Conservation (phyloP, 2,888 invertebrate genomes). For the Lithosia quadra region DNA sequence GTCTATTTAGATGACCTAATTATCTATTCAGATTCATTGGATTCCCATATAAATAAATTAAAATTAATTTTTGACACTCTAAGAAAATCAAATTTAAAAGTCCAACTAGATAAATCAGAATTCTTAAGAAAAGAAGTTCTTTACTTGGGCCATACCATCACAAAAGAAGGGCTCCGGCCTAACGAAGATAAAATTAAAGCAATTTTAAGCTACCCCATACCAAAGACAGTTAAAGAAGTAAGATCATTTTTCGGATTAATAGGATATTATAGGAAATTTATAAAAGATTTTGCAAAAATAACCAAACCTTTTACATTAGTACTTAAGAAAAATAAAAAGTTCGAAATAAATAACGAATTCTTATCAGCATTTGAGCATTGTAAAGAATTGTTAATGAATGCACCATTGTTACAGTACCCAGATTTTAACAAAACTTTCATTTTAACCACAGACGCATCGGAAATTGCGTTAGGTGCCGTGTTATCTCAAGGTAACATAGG, state of each 20-base stretch:
- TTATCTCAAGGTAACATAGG: conserved; percentile 2
- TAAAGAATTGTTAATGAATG: not conserved
- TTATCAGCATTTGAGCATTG: not conserved
- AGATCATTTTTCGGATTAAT: no score
- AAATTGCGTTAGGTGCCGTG: not conserved
- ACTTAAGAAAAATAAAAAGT: no score
- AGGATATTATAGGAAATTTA: no score
- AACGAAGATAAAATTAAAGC: no score
- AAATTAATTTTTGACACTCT: conserved; percentile 3
- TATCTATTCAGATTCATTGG: not conserved
- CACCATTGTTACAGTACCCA: not conserved
- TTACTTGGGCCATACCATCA: not conserved
- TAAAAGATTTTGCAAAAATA: not conserved
- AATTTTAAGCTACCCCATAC: no score
- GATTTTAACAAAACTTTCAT: not conserved
- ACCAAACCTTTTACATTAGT: no score
- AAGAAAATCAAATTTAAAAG: conserved; percentile 2
- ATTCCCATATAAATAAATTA: not conserved
- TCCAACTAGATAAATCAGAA: no score
- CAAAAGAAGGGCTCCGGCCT: not conserved
- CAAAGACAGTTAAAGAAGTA: no score
- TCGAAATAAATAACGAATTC: not conserved
- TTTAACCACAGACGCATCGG: conserved; percentile 15
- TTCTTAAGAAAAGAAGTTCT: no score
- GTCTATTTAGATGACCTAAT: not conserved